Conservation (phyloP, 2,113 vertebrate genomes). For the Orcinus orca region DNA sequence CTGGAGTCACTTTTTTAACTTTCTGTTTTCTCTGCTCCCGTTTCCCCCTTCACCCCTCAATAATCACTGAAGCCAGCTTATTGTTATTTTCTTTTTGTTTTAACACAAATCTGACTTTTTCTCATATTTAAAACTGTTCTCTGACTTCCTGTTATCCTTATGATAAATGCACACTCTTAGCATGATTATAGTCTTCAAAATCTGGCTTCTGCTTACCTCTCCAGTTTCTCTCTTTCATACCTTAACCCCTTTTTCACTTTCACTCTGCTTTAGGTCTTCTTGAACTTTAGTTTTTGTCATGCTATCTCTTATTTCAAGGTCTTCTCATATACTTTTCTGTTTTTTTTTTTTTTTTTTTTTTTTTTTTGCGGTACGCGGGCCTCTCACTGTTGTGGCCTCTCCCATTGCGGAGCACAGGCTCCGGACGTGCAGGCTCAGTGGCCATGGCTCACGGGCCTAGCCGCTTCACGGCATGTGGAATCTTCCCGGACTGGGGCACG, state of each 20-base stretch:
- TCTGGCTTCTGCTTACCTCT: neutral
- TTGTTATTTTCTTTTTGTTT: neutral
- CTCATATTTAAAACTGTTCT: neutral
- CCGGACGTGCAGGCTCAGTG: too few species aligned
- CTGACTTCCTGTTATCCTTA: neutral
- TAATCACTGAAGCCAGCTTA: neutral
- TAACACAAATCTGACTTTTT: neutral
- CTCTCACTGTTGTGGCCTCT: too few species aligned
- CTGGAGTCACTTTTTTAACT: neutral
- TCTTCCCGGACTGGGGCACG: too few species aligned
- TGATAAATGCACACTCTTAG: neutral
- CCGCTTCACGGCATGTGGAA: too few species aligned
- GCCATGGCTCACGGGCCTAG: too few species aligned
- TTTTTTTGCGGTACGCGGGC: too few species aligned
- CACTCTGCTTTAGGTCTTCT: neutral
- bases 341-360: too few species aligned
- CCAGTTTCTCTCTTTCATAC: neutral
- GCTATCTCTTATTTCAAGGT: neutral
- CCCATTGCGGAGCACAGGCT: too few species aligned
- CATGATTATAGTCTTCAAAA: neutral
- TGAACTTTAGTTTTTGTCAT: neutral
- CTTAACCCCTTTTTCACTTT: neutral
- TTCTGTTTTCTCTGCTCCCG: neutral
- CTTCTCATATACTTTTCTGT: neutral
- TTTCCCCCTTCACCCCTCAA: neutral